A percentile compares a stretch with the other conserved stretches of the same genome.
Evolutionary conservation across 2,113 vertebrate species (phyloP).

Genomic region (Varanus komodoensis): DNA sequence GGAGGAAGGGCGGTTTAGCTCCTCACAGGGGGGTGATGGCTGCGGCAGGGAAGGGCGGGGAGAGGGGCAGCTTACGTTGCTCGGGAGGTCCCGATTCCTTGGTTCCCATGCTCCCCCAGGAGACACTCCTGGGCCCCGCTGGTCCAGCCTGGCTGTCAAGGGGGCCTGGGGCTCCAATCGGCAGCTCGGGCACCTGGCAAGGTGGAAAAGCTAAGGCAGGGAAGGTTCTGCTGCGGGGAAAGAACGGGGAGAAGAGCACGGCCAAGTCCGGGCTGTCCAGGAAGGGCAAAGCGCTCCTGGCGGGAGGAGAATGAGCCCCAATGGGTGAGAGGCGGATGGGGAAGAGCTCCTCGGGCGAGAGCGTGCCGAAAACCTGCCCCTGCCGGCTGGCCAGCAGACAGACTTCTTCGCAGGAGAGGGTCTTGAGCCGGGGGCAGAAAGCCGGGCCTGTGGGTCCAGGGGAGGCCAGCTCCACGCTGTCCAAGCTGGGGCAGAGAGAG

Average conservation of each 20-base stretch:
- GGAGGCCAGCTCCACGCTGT: conserved; percentile 1
- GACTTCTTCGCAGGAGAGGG: conserved; percentile 37
- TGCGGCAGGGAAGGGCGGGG: not conserved
- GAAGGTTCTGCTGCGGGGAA: conserved; percentile 87
- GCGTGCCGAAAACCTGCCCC: not conserved
- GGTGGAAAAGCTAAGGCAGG: conserved; percentile 78
- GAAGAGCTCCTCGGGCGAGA: conserved; percentile 72
- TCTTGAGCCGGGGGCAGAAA: conserved; percentile 20
- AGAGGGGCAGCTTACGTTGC: conserved; percentile 67
- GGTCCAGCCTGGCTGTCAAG: not conserved
- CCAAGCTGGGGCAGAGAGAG: not conserved
- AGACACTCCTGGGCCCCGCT: not conserved
- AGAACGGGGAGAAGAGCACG: conserved; percentile 86
- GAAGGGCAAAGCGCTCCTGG: conserved; percentile 77
- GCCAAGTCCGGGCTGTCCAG: conserved; percentile 77
- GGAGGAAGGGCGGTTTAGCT: not conserved
- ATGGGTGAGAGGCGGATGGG: conserved; percentile 88
- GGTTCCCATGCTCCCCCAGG: conserved; percentile 66
- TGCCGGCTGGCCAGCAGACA: conserved; percentile 19
- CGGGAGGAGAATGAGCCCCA: conserved; percentile 88
- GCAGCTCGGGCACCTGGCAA: conserved; percentile 64
- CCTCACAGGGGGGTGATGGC: too few species aligned
- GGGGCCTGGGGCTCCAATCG: conserved; percentile 8
- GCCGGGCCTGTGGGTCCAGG: not conserved
- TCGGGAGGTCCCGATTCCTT: conserved; percentile 62